Evolutionary conservation across 1,140 invertebrate species (phyloP), one percentile per base, ranked within the genome.

Genomic region (Aradophagus sp.): DNA sequence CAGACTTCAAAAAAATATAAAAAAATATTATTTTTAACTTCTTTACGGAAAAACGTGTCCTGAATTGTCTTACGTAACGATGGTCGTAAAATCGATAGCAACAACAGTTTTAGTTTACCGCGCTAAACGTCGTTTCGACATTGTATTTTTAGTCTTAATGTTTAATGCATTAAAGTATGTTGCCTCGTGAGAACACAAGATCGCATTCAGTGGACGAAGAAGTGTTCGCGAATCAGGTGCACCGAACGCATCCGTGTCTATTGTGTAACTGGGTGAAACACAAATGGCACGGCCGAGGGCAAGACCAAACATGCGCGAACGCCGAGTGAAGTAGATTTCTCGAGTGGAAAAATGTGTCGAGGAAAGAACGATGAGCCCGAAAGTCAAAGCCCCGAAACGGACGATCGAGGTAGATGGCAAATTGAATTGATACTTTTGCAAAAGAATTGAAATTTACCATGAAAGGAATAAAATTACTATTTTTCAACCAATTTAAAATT

Each of bases 211-310:
- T 31, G 29, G 34, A 58, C 52, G 55, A 45, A 48, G 52, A 58
- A 27, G 53, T 10, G 34, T 67, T n/a, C n/a, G n/a, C 12, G 16
- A 58, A 61, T 61, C 8, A 29, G 10, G 0, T 7, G 14, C 31
- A 14, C 6, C 13, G 48, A 58, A 59, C 32, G 35, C 32, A 44
- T 45, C 39, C 48, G 36, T 61, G 50, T 69, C 27, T 56, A 32
- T 56, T 55, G 44, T 48, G 23, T 56, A 56, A 50, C 55, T 55
- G 36, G 32, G 36, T 69, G 55, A 53, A 61, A 48, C 47, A 53
- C 17, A 59, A 47, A 69, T 39, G 41, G 13, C 19, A 47, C 26
- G 20, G 2, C 10, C 42, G 34, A 58, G 27, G 12, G 1, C 44
- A 48, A 53, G 31, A 61, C 39, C 36, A 39, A 61, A 47, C 23